Percentiles rank a stretch among this genome's conserved stretches.
Conservation (phyloP, 2,797 vertebrate species). For the Rhinatrema bivittatum region DNA sequence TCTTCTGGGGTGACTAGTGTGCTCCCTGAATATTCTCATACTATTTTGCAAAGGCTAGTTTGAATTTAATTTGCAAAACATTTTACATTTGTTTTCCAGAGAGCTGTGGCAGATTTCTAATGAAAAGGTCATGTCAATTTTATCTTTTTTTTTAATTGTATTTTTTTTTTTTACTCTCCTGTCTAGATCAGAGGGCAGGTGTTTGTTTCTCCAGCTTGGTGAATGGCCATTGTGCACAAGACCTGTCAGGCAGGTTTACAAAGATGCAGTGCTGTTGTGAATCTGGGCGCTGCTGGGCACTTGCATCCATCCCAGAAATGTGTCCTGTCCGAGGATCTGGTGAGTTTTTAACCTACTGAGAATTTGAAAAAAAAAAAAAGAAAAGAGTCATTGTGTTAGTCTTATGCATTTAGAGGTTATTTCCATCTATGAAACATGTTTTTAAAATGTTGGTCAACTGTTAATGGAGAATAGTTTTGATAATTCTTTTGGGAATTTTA, state of each 20-base stretch:
- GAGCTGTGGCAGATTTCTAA: background rate
- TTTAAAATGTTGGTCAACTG: background rate
- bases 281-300: conserved; percentile 56
- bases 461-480: conserved; percentile 7
- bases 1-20: no score
- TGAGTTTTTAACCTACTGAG: conserved; percentile 26
- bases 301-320: conserved; percentile 40
- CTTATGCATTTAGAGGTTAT: background rate
- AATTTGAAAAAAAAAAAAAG: conserved; percentile 4
- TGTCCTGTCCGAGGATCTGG: conserved; percentile 58
- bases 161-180: conserved; percentile 5
- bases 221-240: conserved; percentile 54
- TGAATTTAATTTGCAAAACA: background rate
- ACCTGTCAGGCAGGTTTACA: conserved; percentile 41
- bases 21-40: background rate
- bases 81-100: background rate
- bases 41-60: fast-evolving
- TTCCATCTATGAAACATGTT: conserved; percentile 6
- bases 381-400: conserved; percentile 6
- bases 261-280: conserved; percentile 64
- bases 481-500: conserved; percentile 8
- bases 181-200: conserved; percentile 46
- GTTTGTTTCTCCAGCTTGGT: conserved; percentile 45
- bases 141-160: no score
- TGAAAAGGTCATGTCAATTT: fast-evolving